Base-by-base conservation (phyloP, 2,113 vertebrate species). In the Buteo buteo region DNA sequence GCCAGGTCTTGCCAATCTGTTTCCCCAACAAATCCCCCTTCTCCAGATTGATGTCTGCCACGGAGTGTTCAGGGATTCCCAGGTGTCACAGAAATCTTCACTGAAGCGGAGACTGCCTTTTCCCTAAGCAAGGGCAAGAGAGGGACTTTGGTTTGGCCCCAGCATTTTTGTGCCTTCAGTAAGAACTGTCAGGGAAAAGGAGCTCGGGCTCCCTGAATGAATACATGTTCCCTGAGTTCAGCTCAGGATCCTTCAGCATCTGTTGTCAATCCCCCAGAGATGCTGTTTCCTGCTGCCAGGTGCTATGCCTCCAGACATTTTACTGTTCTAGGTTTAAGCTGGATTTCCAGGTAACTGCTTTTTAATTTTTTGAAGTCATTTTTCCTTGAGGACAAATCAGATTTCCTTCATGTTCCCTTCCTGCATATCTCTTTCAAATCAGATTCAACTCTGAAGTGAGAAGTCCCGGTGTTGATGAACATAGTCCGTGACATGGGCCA, bases 241-340 rank as follows among this genome's bases (percentile, higher is more conserved):
- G 36, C 62, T 91, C 81, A 81, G 84, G 84, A 89, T 87, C 70
- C 67, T 86, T 65, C 31, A 82, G 70, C 93, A 83, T 82, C 72
- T 95, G 61, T 34, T 84, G 47, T 59, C 40, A 91, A 1, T 84
- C 10, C 57, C 55, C 61, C 36, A 69, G 88, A 89, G 81, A 79
- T 5, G 1, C 5, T 79, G 47, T 88, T 69, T 91, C 45, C 62
- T 93, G 50, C 86, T 86, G 89, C 81, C 87, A 91, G 87, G 87
- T 96, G 66, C 96, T 95, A 25, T 0, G 18, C 67, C 95, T 94
- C 91, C 87, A 96, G 89, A 87, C 28, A 82, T 85, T 83, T 83
- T 82, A 42, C 70, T 94, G 14, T 81, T 94, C 74, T 50, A 90
- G 78, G 47, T 89, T 93, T 85, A 62, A 80, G 21, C 34, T 94